These are phyloP conservation scores for Phenganax subtilis DNA, from an alignment of 92 coral and sea anemone genomes.

Conservation along the genomic window DNA sequence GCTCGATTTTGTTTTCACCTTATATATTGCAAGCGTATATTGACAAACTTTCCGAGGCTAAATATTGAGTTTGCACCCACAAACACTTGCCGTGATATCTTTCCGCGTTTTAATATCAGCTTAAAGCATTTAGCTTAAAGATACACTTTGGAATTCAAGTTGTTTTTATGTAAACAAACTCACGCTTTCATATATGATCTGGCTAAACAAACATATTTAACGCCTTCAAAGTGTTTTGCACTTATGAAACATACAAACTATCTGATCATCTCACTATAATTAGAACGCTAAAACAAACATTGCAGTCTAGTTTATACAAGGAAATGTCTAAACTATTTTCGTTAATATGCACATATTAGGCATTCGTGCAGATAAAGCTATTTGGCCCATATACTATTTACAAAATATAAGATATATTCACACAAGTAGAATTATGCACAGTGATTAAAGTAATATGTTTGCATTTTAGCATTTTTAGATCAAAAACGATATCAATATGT, in stretches of 20 bases:
- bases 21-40: no score
- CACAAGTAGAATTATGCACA: no score
- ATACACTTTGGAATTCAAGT: not conserved
- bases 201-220: slow-evolving; percentile 2
- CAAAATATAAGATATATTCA: no score
- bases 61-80: not conserved
- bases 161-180: slow-evolving; percentile 9
- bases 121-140: not conserved
- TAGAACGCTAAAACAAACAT: not conserved
- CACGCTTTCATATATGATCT: not conserved
- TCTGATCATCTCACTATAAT: not conserved
- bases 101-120: not conserved
- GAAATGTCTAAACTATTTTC: not conserved
- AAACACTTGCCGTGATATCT: not conserved
- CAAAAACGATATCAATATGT: no score
- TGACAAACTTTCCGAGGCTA: no score
- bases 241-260: not conserved
- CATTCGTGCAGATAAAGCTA: not conserved
- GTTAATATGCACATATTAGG: not conserved
- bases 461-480: no score
- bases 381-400: not conserved
- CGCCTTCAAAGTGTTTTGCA: not conserved
- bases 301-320: not conserved
- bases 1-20: no score
- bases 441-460: no score